phyloP scores from a whole-genome alignment of 2,797 vertebrate genomes.

The Alcedo atthis region DNA sequence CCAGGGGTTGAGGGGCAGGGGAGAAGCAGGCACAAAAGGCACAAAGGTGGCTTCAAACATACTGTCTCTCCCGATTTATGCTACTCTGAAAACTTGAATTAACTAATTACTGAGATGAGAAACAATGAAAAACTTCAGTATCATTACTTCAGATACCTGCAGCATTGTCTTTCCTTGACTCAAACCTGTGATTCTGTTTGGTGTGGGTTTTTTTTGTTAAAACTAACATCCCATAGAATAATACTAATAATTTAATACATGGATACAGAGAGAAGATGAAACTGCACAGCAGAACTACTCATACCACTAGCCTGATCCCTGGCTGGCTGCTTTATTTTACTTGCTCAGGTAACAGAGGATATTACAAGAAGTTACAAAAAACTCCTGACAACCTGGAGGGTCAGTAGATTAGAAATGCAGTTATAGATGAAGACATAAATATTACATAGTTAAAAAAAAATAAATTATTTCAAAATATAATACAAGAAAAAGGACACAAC shows the following conservation, averaged over 20 bases:
- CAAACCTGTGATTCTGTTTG: neutral
- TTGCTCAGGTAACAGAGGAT: neutral
- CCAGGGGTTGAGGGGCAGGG: rapidly evolving
- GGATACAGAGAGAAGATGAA: neutral
- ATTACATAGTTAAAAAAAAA: neutral
- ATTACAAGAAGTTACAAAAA: neutral
- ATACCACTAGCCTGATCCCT: neutral
- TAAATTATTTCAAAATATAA: neutral
- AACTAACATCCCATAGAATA: neutral
- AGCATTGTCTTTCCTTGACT: neutral
- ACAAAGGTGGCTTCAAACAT: neutral
- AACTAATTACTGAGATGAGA: neutral
- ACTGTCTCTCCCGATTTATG: neutral
- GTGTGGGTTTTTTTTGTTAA: neutral
- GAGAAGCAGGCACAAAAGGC: neutral
- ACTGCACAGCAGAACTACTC: neutral
- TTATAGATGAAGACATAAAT: neutral
- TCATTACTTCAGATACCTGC: neutral
- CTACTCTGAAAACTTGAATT: neutral
- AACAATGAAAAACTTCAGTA: neutral
- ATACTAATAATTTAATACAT: neutral
- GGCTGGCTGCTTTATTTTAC: neutral
- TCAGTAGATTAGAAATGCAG: neutral
- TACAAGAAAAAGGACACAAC: neutral
- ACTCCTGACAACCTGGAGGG: neutral